Evolutionary conservation across 2,888 invertebrate species (phyloP).

Genomic region (Noctua janthina): DNA sequence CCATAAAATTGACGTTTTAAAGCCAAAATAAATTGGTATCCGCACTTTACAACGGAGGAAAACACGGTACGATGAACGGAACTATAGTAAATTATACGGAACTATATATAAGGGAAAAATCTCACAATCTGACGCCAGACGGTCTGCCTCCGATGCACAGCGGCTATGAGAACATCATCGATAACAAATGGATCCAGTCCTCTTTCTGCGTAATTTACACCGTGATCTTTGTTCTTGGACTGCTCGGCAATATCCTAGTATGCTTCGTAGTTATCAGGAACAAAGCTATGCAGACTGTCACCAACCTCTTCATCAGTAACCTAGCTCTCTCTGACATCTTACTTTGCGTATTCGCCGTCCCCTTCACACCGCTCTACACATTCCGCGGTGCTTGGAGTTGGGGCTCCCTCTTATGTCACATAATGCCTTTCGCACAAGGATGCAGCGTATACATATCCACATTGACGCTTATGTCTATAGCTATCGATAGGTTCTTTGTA

Average conservation of each 20-base stretch:
- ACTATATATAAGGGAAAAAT: slow-evolving; percentile 73
- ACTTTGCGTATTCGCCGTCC: slow-evolving; percentile 97
- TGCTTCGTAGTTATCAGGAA: slow-evolving; percentile 98
- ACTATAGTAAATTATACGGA: slow-evolving; percentile 76
- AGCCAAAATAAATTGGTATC: slow-evolving; percentile 77
- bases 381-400: slow-evolving; percentile 98
- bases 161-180: slow-evolving; percentile 89
- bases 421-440: slow-evolving; percentile 98
- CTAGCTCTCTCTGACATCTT: slow-evolving; percentile 98
- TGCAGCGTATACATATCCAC: slow-evolving; percentile 99
- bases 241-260: slow-evolving; percentile 97
- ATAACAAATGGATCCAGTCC: slow-evolving; percentile 92
- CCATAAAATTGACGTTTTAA: slow-evolving; percentile 80
- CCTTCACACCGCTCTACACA: slow-evolving; percentile 98
- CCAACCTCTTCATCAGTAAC: slow-evolving; percentile 99
- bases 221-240: slow-evolving; percentile 96
- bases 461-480: slow-evolving; percentile 98
- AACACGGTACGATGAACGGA: slow-evolving; percentile 80
- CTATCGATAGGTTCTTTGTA: slow-evolving; percentile 98
- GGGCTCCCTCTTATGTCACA: slow-evolving; percentile 96
- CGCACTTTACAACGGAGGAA: slow-evolving; percentile 73
- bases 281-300: slow-evolving; percentile 99
- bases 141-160: slow-evolving; percentile 71
- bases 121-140: slow-evolving; percentile 73
- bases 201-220: slow-evolving; percentile 94